phyloP scores from a whole-genome alignment of 2,797 vertebrate genomes.

The Ctenopoma kingsleyae region DNA sequence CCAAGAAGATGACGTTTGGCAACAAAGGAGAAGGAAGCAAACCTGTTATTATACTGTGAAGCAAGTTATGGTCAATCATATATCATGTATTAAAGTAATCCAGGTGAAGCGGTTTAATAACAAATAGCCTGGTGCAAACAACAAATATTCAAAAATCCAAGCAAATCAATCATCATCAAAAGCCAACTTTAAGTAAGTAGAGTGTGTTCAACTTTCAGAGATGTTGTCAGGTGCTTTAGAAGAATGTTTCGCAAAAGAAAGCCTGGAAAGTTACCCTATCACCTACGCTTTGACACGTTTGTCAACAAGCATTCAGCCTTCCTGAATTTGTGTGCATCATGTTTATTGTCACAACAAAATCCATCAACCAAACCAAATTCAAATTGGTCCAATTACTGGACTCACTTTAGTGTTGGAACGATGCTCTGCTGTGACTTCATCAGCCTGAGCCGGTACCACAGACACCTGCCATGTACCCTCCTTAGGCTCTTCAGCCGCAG shows the following conservation, averaged over 20 bases:
- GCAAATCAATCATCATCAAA: background rate
- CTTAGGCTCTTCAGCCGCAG: conserved; percentile 95
- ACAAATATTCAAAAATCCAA: background rate
- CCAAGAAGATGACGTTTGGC: background rate
- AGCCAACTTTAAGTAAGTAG: background rate
- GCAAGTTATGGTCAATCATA: background rate
- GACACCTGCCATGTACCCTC: conserved; percentile 95
- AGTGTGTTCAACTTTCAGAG: background rate
- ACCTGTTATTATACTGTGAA: background rate
- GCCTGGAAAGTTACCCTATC: background rate
- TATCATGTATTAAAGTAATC: background rate
- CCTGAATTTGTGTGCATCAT: background rate
- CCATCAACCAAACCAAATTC: background rate
- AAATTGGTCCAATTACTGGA: conserved; percentile 34
- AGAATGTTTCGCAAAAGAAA: background rate
- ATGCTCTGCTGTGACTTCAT: conserved; percentile 97
- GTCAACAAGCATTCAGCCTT: background rate
- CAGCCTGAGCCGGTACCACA: conserved; percentile 96
- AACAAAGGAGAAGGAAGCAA: conserved; percentile 3
- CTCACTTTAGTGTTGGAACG: conserved; percentile 96
- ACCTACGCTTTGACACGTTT: background rate
- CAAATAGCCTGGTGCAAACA: too few species aligned
- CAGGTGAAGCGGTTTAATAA: background rate
- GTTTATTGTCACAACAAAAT: background rate
- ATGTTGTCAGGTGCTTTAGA: background rate